phyloP scores from a whole-genome alignment of 2,888 invertebrate species.

The Polyploca ridens region DNA sequence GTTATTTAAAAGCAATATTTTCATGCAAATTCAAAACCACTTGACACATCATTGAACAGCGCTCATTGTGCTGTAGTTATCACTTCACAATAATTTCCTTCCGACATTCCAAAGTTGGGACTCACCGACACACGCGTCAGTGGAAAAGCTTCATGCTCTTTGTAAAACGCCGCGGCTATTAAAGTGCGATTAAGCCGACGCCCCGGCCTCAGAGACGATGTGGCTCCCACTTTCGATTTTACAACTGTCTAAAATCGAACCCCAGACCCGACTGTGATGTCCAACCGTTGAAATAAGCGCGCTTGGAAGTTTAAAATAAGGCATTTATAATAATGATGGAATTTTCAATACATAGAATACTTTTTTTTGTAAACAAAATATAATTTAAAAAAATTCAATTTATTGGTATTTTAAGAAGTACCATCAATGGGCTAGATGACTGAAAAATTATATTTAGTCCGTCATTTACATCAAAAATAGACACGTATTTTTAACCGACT shows the following conservation, averaged over 20 bases:
- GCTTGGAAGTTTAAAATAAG: background rate
- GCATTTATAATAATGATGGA: no score
- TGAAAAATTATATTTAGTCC: no score
- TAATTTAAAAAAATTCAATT: no score
- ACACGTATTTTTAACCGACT: no score
- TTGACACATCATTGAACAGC: background rate
- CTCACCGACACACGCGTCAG: constrained; percentile 24
- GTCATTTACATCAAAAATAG: no score
- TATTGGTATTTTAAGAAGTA: no score
- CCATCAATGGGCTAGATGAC: no score
- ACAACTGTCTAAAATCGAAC: constrained; percentile 64
- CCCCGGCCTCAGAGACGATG: constrained; percentile 53
- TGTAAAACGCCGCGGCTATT: constrained; percentile 76
- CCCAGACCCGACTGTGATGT: constrained; percentile 31
- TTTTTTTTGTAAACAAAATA: no score
- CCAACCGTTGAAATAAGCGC: background rate
- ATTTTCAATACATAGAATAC: no score
- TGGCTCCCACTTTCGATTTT: constrained; percentile 81
- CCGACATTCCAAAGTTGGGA: constrained; percentile 31
- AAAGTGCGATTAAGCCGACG: constrained; percentile 72
- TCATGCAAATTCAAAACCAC: background rate
- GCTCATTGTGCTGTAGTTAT: background rate
- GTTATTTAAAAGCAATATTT: no score
- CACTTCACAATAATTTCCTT: background rate
- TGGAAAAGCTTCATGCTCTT: constrained; percentile 57